Evolutionary conservation across 2,113 vertebrate species (phyloP), one percentile per base, ranked within the genome.

Genomic region (Gila orcuttii): DNA sequence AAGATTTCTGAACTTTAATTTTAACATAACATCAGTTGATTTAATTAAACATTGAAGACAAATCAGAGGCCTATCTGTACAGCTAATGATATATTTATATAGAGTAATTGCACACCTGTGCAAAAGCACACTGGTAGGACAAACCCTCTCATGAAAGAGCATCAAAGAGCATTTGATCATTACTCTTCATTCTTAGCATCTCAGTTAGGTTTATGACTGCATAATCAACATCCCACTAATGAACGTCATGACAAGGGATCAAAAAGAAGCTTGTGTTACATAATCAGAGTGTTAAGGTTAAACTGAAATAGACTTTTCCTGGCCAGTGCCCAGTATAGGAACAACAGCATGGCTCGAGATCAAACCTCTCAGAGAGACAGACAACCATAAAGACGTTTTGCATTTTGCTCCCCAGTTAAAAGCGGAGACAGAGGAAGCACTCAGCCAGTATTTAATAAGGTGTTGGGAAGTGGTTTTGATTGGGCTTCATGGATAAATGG

Each of bases 101-200:
- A 62, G 52, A n/a, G 23, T 79, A 31, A 80, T 64, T 28, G 42
- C 45, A 82, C 80, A 82, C 64, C 80, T 69, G 55, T 62, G 36
- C 33, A 50, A 23, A 68, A 82, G 42, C 39, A 36, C 19, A 47
- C 42, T 52, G 80, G 4, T 28, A 23, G 62, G 28, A 21, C 80
- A 52, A 69, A 81, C 25, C 21, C 36, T 23, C 28, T 69, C 64
- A 55, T 69, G 80, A 69, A 45, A 81, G 57, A 42, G 62, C 39
- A 66, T 82, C 80, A 82, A 82, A 82, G 80, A n/a, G 47, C 80
- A 82, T 82, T 82, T 82, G 80, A 82, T 82, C 64, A 52, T 10
- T 64, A 28, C 59, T 47, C 79, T 45, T 80, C 39, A 80, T 36
- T 78, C 76, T 78, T 79, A 23, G 50, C 76, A 57, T 36, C 33